Percentiles rank a stretch among this genome's conserved stretches.
These are phyloP conservation scores for Crocallis elinguaria DNA, from an alignment of 2,888 invertebrate species.

Conservation along the genomic window DNA sequence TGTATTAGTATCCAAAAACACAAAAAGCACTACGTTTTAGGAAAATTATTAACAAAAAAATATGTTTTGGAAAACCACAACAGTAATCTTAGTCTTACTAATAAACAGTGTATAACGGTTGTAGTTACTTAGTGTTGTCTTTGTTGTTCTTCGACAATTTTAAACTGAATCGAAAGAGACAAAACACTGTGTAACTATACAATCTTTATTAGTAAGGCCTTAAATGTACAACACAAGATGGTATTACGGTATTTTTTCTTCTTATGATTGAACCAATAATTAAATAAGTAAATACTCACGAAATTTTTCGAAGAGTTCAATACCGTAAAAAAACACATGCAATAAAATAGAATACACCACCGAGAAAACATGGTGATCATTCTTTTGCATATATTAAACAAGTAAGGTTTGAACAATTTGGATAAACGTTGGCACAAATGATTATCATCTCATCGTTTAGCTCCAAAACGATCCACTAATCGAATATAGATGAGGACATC, in stretches of 20 bases:
- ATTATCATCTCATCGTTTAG: not conserved
- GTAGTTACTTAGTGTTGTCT: too few relatives aligned
- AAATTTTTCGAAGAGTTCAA: slow-evolving; percentile 11
- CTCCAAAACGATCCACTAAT: not conserved
- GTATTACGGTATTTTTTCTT: too few relatives aligned
- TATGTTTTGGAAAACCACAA: too few relatives aligned
- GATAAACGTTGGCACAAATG: too few relatives aligned
- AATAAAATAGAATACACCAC: slow-evolving; percentile 10
- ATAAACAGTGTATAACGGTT: too few relatives aligned
- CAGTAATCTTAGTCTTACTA: too few relatives aligned
- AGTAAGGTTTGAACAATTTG: slow-evolving; percentile 1
- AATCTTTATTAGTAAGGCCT: too few relatives aligned
- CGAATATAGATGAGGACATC: slow-evolving; percentile 16
- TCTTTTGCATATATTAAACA: not conserved
- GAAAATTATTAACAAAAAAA: not conserved
- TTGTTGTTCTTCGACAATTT: too few relatives aligned
- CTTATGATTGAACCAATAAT: not conserved
- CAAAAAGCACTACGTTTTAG: slow-evolving; percentile 5
- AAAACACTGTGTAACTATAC: too few relatives aligned
- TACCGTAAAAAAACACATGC: slow-evolving; percentile 4
- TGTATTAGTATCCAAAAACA: not conserved
- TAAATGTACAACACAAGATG: too few relatives aligned
- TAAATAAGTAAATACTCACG: slow-evolving; percentile 20
- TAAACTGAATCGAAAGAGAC: too few relatives aligned
- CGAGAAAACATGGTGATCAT: slow-evolving; percentile 10